phyloP scores from a whole-genome alignment of 2,888 invertebrate genomes.

The Andrena fulva region DNA sequence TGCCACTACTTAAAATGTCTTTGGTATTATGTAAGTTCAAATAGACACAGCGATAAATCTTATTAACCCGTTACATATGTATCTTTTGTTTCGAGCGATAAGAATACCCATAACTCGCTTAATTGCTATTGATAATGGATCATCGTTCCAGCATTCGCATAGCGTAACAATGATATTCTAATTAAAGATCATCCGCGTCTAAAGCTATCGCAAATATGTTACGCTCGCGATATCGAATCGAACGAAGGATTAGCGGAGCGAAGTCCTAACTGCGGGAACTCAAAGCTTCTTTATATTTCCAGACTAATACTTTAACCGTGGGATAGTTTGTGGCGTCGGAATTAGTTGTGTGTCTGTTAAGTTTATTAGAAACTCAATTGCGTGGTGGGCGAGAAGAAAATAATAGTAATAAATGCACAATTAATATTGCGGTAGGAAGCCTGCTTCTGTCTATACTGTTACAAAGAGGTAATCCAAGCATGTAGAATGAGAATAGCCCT shows the following conservation, averaged over 20 bases:
- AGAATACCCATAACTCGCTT: slow-evolving; percentile 32
- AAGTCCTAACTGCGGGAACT: background rate
- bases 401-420: slow-evolving; percentile 36
- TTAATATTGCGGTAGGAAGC: slow-evolving; percentile 68
- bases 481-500: slow-evolving; percentile 76
- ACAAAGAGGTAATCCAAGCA: slow-evolving; percentile 75
- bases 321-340: slow-evolving; percentile 14
- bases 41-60: slow-evolving; percentile 39
- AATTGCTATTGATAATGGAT: slow-evolving; percentile 25
- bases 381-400: slow-evolving; percentile 10
- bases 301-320: slow-evolving; percentile 24
- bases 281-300: slow-evolving; percentile 6
- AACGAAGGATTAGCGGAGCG: background rate
- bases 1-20: slow-evolving; percentile 73
- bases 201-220: background rate
- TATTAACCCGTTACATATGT: slow-evolving; percentile 31
- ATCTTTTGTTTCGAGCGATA: slow-evolving; percentile 32
- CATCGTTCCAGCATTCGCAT: slow-evolving; percentile 8
- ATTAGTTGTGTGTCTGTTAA: slow-evolving; percentile 24
- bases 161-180: slow-evolving; percentile 18
- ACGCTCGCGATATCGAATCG: background rate
- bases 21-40: slow-evolving; percentile 79
- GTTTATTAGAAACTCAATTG: slow-evolving; percentile 32
- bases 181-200: background rate
- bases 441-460: slow-evolving; percentile 66